These are phyloP conservation scores for Ametastegia equiseti DNA, from an alignment of 2,888 invertebrate species.

Conservation along the genomic window DNA sequence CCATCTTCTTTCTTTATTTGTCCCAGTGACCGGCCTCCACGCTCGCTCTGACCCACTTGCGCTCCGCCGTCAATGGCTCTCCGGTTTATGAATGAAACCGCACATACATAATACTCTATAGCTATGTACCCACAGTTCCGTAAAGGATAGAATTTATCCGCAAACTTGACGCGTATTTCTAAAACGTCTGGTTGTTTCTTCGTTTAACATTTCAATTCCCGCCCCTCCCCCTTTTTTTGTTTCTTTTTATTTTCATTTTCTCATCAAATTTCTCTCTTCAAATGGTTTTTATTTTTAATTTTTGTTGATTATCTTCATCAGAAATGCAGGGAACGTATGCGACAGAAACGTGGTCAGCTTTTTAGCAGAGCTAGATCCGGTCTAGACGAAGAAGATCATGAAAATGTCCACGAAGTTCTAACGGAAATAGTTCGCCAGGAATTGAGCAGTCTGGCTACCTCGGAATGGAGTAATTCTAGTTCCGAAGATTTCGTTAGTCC, in stretches of 20 bases:
- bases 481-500: constrained; percentile 54
- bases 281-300: too few species aligned
- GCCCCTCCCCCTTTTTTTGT: background rate
- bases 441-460: constrained; percentile 61
- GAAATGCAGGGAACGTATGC: constrained; percentile 69
- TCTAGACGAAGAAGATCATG: constrained; percentile 51
- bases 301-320: too few species aligned
- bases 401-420: constrained; percentile 61
- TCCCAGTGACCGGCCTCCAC: background rate
- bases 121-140: background rate
- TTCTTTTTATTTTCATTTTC: background rate
- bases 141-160: background rate
- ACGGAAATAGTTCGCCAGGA: constrained; percentile 68
- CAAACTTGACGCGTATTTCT: background rate
- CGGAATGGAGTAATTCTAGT: constrained; percentile 50
- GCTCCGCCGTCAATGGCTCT: constrained; percentile 38
- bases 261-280: background rate
- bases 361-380: constrained; percentile 64
- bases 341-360: constrained; percentile 66
- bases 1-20: constrained; percentile 19
- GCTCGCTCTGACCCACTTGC: constrained; percentile 31
- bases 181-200: background rate
- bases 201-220: background rate
- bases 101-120: background rate
- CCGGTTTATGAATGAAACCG: constrained; percentile 36